Evolutionary conservation across 2,113 vertebrate genomes (phyloP).

Genomic region (Sorex fumeus): DNA sequence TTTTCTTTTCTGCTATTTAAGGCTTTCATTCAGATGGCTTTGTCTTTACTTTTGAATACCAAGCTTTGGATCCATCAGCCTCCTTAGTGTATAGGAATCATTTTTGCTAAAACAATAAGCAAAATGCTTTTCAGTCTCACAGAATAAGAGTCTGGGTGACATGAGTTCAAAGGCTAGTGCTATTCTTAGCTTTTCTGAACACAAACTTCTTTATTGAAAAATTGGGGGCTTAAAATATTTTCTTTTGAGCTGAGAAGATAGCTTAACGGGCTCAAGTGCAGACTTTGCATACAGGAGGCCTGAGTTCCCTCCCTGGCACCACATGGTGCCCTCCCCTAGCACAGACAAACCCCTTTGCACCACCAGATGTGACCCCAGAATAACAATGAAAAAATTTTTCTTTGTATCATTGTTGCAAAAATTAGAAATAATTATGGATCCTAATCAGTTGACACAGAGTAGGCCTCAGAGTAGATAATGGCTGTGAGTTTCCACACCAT

Average conservation of each 20-base stretch:
- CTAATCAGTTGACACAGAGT: background rate
- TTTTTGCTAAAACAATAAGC: background rate
- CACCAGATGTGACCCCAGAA: too few species aligned
- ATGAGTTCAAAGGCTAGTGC: background rate
- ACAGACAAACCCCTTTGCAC: too few species aligned
- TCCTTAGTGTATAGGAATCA: constrained; percentile 13
- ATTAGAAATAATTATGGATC: background rate
- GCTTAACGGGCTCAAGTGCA: too few species aligned
- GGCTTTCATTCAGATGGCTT: background rate
- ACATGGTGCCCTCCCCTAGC: too few species aligned
- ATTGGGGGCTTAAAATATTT: background rate
- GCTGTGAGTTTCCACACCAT: background rate
- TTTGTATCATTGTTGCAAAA: background rate
- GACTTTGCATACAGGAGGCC: too few species aligned
- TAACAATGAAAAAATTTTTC: too few species aligned
- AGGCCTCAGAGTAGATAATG: background rate
- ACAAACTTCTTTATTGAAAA: constrained; percentile 24
- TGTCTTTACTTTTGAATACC: background rate
- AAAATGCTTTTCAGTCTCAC: constrained; percentile 16
- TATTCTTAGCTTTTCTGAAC: background rate
- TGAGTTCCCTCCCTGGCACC: too few species aligned
- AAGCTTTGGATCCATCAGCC: background rate
- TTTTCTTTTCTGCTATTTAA: background rate
- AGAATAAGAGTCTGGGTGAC: background rate
- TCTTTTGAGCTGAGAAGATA: background rate